Percentiles rank a stretch among this genome's conserved stretches.
phyloP scores from a whole-genome alignment of 2,797 vertebrate species.

The Echiichthys vipera region DNA sequence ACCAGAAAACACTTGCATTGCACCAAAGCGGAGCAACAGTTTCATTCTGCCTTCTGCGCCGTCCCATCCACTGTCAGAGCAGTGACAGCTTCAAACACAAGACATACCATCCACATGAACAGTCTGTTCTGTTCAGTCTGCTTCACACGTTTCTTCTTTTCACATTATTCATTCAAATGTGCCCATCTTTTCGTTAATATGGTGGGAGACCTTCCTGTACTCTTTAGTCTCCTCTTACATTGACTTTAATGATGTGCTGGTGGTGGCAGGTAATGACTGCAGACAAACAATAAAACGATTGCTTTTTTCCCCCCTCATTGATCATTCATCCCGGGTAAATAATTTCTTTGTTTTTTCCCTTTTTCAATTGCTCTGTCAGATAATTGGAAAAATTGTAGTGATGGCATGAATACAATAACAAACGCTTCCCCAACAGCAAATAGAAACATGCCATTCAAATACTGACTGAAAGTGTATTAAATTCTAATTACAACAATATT shows the following conservation, averaged over 20 bases:
- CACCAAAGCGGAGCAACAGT: constrained; percentile 7
- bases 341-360: constrained; percentile 34
- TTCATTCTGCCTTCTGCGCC: not conserved
- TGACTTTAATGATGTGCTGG: constrained; percentile 35
- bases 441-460: constrained; percentile 30
- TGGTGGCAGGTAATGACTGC: constrained; percentile 50
- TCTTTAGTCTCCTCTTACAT: constrained; percentile 29
- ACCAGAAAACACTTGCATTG: constrained; percentile 2
- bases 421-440: constrained; percentile 20
- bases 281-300: constrained; percentile 48
- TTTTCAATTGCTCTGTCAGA: constrained; percentile 51
- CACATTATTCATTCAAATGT: constrained; percentile 59
- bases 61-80: constrained; percentile 6
- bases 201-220: constrained; percentile 20
- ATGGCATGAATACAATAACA: constrained; percentile 38
- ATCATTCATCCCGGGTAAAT: constrained; percentile 19
- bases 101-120: constrained; percentile 20
- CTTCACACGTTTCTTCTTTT: constrained; percentile 31
- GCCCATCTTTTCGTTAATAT: constrained; percentile 46
- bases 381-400: constrained; percentile 52
- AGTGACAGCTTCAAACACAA: constrained; percentile 19
- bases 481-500: constrained; percentile 23
- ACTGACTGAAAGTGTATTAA: constrained; percentile 32
- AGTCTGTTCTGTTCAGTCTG: constrained; percentile 23
- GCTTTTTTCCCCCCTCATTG: constrained; percentile 9